Evolutionary conservation across 2,113 vertebrate genomes (phyloP).

Genomic region (Aleadryas rufinucha): DNA sequence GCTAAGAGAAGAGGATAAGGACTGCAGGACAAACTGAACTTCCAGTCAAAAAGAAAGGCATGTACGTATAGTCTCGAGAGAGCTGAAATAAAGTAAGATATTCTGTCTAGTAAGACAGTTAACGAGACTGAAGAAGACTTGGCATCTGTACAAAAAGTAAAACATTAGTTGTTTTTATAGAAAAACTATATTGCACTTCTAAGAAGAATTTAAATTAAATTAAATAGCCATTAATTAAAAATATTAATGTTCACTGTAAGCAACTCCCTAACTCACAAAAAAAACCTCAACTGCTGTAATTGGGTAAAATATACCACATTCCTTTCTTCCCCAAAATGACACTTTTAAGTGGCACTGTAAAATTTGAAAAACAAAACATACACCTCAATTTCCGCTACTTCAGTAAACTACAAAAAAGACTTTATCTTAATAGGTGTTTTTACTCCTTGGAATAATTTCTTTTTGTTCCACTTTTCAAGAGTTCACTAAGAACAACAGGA

Average conservation of each 20-base stretch:
- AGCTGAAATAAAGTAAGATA: not conserved
- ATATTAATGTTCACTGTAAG: not conserved
- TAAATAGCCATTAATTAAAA: not conserved
- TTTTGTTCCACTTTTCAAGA: not conserved
- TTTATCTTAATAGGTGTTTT: not conserved
- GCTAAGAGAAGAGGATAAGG: not conserved
- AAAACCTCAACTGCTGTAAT: rapidly evolving
- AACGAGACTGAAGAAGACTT: not conserved
- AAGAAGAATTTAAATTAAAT: not conserved
- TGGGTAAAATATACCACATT: not conserved
- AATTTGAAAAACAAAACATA: not conserved
- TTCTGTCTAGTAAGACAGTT: not conserved
- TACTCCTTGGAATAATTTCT: not conserved
- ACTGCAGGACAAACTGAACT: not conserved
- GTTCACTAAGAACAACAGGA: not conserved
- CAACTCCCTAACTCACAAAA: not conserved
- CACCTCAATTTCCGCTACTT: not conserved
- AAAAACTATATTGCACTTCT: not conserved
- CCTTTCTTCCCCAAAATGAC: not conserved
- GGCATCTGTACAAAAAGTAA: not conserved
- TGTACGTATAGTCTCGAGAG: not conserved
- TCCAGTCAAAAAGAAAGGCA: not conserved
- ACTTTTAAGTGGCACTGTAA: not conserved
- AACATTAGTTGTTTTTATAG: rapidly evolving
- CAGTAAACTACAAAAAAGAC: not conserved